These are phyloP conservation scores for Temnothorax ravouxi DNA, from an alignment of 2,888 invertebrate species.

Conservation along the genomic window DNA sequence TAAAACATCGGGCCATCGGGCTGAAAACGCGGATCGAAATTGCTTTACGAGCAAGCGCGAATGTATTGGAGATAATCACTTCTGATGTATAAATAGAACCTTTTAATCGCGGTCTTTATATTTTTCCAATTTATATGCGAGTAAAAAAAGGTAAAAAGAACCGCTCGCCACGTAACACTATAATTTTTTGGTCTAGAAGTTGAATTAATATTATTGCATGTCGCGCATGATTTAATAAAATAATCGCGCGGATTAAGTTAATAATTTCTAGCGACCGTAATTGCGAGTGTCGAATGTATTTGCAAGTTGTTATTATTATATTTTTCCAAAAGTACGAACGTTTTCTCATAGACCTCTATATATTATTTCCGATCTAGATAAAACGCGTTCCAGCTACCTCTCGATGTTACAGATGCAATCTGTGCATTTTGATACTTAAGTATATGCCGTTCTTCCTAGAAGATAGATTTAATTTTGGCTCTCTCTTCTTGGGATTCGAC, in stretches of 20 bases:
- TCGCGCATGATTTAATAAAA: slow-evolving; percentile 40
- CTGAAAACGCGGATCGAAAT: slow-evolving; percentile 14
- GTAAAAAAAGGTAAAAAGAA: neutral
- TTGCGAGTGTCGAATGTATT: slow-evolving; percentile 19
- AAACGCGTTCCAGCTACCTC: neutral
- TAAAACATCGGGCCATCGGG: slow-evolving; percentile 10
- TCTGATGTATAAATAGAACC: neutral
- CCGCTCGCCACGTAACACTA: neutral
- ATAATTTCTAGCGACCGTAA: slow-evolving; percentile 38
- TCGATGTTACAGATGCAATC: slow-evolving; percentile 5
- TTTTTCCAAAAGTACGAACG: neutral
- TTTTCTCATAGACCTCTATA: neutral
- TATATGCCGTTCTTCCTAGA: slow-evolving; percentile 3
- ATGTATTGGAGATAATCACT: neutral
- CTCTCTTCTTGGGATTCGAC: slow-evolving; percentile 33
- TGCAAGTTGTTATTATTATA: neutral
- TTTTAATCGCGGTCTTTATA: slow-evolving; percentile 39
- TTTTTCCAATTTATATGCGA: slow-evolving; percentile 21
- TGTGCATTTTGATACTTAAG: slow-evolving; percentile 7
- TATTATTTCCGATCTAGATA: slow-evolving; percentile 4
- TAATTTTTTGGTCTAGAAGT: slow-evolving; percentile 14
- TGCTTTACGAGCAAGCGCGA: neutral
- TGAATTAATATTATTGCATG: slow-evolving; percentile 29
- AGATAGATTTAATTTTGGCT: slow-evolving; percentile 41
- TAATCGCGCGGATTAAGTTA: slow-evolving; percentile 31